Evolutionary conservation across 2,888 invertebrate species (phyloP), one percentile per base, ranked within the genome.

Genomic region (Synanthedon vespiformis): DNA sequence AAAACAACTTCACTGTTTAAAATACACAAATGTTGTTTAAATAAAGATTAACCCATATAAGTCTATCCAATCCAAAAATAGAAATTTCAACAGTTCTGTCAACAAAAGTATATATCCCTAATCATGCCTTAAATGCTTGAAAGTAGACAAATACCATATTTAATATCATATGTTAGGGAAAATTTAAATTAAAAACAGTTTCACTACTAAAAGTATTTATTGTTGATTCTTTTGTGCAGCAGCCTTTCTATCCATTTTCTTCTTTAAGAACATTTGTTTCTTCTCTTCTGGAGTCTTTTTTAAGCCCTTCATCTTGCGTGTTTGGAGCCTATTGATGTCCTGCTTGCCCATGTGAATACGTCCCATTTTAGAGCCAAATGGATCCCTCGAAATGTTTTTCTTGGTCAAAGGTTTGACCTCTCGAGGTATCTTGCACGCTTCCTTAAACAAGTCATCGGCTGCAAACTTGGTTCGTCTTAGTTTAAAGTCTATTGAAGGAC

Each of bases 311-410:
- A 96, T 93, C 77, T 96, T 96, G 56, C 96, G 90, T 3, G 96
- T 96, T 74, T 98, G 97, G 57, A 98, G 82, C 60, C 91, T 92
- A 52, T 90, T 88, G 40, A 98, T 89, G 65, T 96, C 92, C 71
- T 99, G 99, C 64, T 92, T 92, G 60, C 95, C 95, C 88, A 99
- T 91, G 80, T 99, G 99, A 54, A 99, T 92, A 52, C 97, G 92
- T 48, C 97, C 99, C 68, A 95, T 89, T 64, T 93, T 95, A 8
- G 94, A 94, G 53, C 98, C 99, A 68, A 99, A 92, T 3, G 89
- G 91, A 86, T 99, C 96, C 52, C 90, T 90, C 1, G 92, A 91
- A 54, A 98, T 90, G 74, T 99, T 99, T 90, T 99, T 99, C 88
- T 94, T 95, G 68, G 94, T 94, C 60, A 92, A 92, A 0, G 90